A percentile compares a stretch with the other conserved stretches of the same genome.
Evolutionary conservation across 53 echinoderm and acorn worm species (phyloP).

Genomic region (Apostichopus leukothele): DNA sequence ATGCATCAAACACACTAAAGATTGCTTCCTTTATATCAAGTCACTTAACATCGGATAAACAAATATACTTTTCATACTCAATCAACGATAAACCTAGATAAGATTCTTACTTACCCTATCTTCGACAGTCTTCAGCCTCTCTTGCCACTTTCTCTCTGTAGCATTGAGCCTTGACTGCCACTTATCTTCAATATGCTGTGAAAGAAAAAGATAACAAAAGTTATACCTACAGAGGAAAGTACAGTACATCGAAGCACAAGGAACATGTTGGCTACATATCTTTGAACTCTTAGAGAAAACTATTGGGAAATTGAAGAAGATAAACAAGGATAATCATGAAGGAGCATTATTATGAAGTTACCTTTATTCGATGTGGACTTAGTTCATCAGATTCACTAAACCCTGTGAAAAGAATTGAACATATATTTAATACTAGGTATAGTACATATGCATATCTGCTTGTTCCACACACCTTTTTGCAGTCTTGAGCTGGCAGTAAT

Average conservation of each 20-base stretch:
- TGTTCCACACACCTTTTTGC: no score
- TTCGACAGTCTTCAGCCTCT: slow-evolving; percentile 66
- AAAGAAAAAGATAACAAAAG: background rate
- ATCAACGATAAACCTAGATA: background rate
- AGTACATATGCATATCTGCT: no score
- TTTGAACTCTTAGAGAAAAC: no score
- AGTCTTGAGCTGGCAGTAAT: no score
- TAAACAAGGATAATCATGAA: no score
- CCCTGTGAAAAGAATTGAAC: background rate
- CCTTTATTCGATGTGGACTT: background rate
- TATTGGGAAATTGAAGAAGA: no score
- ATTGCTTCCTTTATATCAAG: no score
- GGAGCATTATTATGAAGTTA: background rate
- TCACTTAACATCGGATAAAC: no score
- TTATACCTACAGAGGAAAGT: background rate
- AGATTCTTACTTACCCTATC: slow-evolving; percentile 60
- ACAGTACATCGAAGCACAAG: background rate
- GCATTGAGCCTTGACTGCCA: slow-evolving; percentile 71
- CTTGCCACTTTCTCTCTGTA: slow-evolving; percentile 62
- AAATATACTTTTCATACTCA: no score
- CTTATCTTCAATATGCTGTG: slow-evolving; percentile 60
- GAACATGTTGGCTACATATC: no score
- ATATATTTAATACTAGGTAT: no score
- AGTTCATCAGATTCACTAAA: background rate
- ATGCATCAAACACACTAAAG: no score